Evolutionary conservation across 2,888 invertebrate species (phyloP), one percentile per base, ranked within the genome.

Genomic region (Napeogenes sylphis): DNA sequence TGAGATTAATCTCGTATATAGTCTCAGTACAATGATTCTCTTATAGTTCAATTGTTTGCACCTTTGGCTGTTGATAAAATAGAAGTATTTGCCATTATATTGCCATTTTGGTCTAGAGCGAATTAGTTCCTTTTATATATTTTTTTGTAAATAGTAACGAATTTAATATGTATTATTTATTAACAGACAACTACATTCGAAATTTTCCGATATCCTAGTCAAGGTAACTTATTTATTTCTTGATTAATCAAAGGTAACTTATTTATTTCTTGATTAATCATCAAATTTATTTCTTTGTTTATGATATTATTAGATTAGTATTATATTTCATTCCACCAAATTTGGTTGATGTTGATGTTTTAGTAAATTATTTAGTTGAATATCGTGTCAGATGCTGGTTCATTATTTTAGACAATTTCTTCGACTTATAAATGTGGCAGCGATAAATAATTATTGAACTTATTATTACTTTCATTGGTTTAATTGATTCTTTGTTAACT

Each of bases 21-120:
- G 74, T 76, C 74, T 73, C 68, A 72, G 75, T 75, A 61, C 61
- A 63, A 68, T 66, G 71, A 74, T 75, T 74, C 74, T 75, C 70
- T 73, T 73, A 71, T 75, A 75, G 75, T 73, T 73, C 73, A 77
- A 77, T 79, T 79, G 74, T 77, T 77, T 75, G 77, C 76, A 77
- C 76, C 74, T 84, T 82, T 81, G 85, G 85, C 83, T 85, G 84
- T 83, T 81, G 71, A 80, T 73, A 77, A 82, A 82, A 77, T 82
- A 77, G 75, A 79, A 81, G 79, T 83, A 72, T 84, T 87, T 90
- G 90, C 90, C 90, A 90, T 89, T 85, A 86, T 81, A 85, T 90
- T 90, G 90, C 90, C 90, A 90, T 89, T 87, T 87, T 80, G 87
- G 87, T 87, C 81, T 87, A 87, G 80, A 86, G 81, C 81, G 83